Percentiles rank a stretch among this genome's conserved stretches.
These are phyloP conservation scores for Pampus argenteus DNA, from an alignment of 2,797 vertebrate genomes.

Conservation along the genomic window DNA sequence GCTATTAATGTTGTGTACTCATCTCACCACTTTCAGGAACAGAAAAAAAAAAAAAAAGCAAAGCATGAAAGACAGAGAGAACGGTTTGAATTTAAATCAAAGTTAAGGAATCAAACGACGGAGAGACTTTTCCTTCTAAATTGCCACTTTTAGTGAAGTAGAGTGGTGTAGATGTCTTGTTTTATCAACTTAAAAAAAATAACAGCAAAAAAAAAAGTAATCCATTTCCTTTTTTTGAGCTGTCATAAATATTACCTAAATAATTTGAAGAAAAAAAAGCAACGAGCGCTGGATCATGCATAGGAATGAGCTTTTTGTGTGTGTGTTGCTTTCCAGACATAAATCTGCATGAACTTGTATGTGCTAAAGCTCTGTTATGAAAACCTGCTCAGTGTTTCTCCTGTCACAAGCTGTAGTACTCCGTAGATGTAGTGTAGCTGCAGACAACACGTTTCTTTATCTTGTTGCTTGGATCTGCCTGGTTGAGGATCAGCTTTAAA, in stretches of 20 bases:
- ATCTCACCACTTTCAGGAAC: slow-evolving; percentile 69
- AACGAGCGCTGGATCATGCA: slow-evolving; percentile 26
- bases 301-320: slow-evolving; percentile 58
- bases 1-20: slow-evolving; percentile 74
- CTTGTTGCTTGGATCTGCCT: slow-evolving; percentile 21
- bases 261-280: slow-evolving; percentile 34
- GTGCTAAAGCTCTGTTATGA: slow-evolving; percentile 71
- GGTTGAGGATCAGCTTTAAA: slow-evolving; percentile 25
- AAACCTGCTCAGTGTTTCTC: slow-evolving; percentile 63
- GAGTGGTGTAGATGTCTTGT: slow-evolving; percentile 34
- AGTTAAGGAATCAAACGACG: slow-evolving; percentile 11
- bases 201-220: slow-evolving; percentile 41
- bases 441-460: slow-evolving; percentile 49
- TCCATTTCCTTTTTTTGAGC: slow-evolving; percentile 40
- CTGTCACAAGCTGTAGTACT: slow-evolving; percentile 60
- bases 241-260: slow-evolving; percentile 38
- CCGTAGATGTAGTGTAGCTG: slow-evolving; percentile 49
- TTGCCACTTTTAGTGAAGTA: slow-evolving; percentile 42
- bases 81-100: slow-evolving; percentile 45
- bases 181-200: slow-evolving; percentile 33
- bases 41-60: slow-evolving; percentile 53
- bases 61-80: slow-evolving; percentile 65
- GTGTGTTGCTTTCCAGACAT: slow-evolving; percentile 69
- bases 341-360: slow-evolving; percentile 81
- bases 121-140: slow-evolving; percentile 43